Evolutionary conservation across 2,888 invertebrate genomes (phyloP).

Genomic region (Rhagonycha lutea): DNA sequence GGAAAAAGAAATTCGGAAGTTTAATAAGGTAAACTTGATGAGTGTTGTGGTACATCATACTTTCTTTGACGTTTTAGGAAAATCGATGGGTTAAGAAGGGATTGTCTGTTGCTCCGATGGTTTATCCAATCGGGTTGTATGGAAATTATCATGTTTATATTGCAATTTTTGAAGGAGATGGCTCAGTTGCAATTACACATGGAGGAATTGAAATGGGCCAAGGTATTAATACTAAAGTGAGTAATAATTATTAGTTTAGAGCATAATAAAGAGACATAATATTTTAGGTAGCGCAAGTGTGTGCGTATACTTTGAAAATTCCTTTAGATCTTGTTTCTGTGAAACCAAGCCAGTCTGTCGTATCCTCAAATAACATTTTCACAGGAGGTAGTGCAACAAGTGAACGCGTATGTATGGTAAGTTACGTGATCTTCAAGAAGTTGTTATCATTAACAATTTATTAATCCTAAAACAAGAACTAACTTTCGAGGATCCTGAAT

Average conservation of each 20-base stretch:
- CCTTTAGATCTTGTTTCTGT: background rate
- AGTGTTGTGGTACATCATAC: background rate
- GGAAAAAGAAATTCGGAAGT: conserved; percentile 59
- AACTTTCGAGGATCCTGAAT: too few relatives aligned
- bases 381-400: background rate
- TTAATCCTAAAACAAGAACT: too few relatives aligned
- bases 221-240: background rate
- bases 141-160: background rate
- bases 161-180: background rate
- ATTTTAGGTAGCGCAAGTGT: background rate
- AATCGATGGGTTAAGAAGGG: background rate
- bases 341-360: background rate
- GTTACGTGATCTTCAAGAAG: too few relatives aligned
- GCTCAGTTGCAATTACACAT: background rate
- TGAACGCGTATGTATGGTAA: conserved; percentile 50
- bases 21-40: conserved; percentile 58
- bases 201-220: background rate
- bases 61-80: background rate
- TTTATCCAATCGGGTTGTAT: background rate
- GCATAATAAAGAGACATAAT: background rate
- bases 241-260: background rate
- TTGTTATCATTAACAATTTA: too few relatives aligned
- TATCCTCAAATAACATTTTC: background rate
- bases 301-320: background rate
- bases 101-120: background rate